Evolutionary conservation across 2,888 invertebrate species (phyloP).

Genomic region (Scrobipalpa costella): DNA sequence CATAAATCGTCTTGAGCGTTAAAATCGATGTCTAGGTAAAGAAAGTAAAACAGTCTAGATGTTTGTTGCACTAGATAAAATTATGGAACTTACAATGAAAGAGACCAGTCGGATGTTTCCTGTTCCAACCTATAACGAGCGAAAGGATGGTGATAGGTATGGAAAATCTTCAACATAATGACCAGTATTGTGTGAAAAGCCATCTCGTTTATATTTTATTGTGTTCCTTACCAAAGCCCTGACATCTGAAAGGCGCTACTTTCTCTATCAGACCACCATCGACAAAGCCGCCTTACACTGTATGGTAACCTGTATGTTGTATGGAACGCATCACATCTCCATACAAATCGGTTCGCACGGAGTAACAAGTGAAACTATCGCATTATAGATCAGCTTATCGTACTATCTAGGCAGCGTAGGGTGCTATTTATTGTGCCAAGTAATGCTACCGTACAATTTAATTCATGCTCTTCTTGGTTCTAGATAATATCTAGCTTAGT

Average conservation of each 20-base stretch:
- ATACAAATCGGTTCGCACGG: slow-evolving; percentile 28
- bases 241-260: slow-evolving; percentile 18
- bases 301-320: slow-evolving; percentile 5
- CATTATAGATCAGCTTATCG: slow-evolving; percentile 13
- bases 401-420: slow-evolving; percentile 3
- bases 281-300: slow-evolving; percentile 15
- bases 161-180: slow-evolving; percentile 11
- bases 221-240: slow-evolving; percentile 11
- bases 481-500: slow-evolving; percentile 15
- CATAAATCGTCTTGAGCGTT: neutral
- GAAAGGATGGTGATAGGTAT: slow-evolving; percentile 9
- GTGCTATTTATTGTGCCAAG: slow-evolving; percentile 11
- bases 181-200: slow-evolving; percentile 18
- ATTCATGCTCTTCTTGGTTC: slow-evolving; percentile 10
- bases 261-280: slow-evolving; percentile 19
- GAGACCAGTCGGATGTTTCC: slow-evolving; percentile 11
- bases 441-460: slow-evolving; percentile 15
- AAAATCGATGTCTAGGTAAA: neutral
- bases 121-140: slow-evolving; percentile 8
- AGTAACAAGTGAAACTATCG: slow-evolving; percentile 26
- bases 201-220: slow-evolving; percentile 13
- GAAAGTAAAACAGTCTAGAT: neutral
- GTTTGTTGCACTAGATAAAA: neutral
- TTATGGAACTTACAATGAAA: neutral
- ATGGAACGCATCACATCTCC: slow-evolving; percentile 22